These are phyloP conservation scores for Morpho helenor DNA, from an alignment of 2,888 invertebrate genomes.

Conservation along the genomic window DNA sequence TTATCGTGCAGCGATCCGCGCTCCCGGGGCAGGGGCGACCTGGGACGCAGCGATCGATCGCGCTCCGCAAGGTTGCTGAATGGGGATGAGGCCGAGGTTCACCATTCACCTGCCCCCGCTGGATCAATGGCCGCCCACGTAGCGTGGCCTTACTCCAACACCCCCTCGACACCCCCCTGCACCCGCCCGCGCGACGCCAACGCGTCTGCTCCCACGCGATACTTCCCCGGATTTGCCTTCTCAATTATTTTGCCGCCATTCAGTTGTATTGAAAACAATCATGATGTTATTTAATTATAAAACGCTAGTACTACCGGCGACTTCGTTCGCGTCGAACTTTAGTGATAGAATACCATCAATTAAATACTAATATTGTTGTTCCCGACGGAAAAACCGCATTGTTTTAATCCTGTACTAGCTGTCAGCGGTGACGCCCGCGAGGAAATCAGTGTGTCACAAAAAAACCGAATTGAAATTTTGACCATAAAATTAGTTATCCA, in stretches of 20 bases:
- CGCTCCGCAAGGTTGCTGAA: constrained; percentile 44
- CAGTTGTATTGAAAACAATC: constrained; percentile 60
- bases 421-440: too few relatives aligned
- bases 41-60: constrained; percentile 48
- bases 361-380: background rate
- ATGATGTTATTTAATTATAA: constrained; percentile 33
- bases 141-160: constrained; percentile 38
- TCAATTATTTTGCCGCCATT: constrained; percentile 60
- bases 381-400: too few relatives aligned
- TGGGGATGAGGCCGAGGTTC: constrained; percentile 54
- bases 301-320: too few relatives aligned
- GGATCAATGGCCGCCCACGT: constrained; percentile 76
- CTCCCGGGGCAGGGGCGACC: constrained; percentile 22
- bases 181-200: constrained; percentile 42
- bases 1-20: background rate
- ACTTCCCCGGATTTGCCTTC: constrained; percentile 59
- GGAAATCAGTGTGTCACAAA: too few relatives aligned
- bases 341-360: background rate
- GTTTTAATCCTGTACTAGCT: too few relatives aligned
- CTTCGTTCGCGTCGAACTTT: too few relatives aligned
- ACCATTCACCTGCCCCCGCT: constrained; percentile 70
- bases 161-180: constrained; percentile 29
- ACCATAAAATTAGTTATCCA: too few relatives aligned
- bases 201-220: constrained; percentile 62
- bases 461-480: too few relatives aligned